phyloP scores from a whole-genome alignment of 2,113 vertebrate species.

The Syrmaticus mikado region DNA sequence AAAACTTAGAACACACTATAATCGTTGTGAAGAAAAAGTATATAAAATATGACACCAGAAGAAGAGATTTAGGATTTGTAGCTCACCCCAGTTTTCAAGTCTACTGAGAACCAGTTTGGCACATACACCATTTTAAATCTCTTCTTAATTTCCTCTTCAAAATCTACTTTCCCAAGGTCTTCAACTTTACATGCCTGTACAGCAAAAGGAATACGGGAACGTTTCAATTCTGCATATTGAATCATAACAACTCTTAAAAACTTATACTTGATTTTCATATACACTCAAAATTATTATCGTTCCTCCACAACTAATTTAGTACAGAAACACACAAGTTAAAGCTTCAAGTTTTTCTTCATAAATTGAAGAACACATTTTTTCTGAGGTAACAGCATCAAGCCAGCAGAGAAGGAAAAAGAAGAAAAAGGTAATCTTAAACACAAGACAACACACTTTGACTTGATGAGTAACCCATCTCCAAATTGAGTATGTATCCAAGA shows the following conservation, averaged over 20 bases:
- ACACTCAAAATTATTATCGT: neutral
- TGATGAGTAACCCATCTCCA: neutral
- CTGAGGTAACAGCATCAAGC: neutral
- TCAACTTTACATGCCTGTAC: conserved; percentile 95
- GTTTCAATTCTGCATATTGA: neutral
- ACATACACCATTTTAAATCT: conserved; percentile 99
- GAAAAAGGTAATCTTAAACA: neutral
- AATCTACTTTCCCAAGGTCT: conserved; percentile 97
- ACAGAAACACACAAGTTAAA: neutral
- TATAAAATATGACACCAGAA: neutral
- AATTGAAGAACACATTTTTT: neutral
- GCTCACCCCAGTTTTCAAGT: conserved; percentile 98
- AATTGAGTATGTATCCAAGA: neutral
- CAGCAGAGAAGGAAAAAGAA: neutral
- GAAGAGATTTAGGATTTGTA: neutral
- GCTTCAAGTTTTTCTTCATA: neutral
- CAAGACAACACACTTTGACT: neutral
- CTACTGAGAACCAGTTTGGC: conserved; percentile 99
- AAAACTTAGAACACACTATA: neutral
- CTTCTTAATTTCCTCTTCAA: conserved; percentile 99
- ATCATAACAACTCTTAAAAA: neutral
- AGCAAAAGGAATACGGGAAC: neutral
- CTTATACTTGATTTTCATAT: neutral
- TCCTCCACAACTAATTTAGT: neutral
- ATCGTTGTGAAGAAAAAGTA: neutral